These are phyloP conservation scores for Spatulosminthurus flaviceps DNA, from an alignment of 2,888 invertebrate species.

Conservation along the genomic window DNA sequence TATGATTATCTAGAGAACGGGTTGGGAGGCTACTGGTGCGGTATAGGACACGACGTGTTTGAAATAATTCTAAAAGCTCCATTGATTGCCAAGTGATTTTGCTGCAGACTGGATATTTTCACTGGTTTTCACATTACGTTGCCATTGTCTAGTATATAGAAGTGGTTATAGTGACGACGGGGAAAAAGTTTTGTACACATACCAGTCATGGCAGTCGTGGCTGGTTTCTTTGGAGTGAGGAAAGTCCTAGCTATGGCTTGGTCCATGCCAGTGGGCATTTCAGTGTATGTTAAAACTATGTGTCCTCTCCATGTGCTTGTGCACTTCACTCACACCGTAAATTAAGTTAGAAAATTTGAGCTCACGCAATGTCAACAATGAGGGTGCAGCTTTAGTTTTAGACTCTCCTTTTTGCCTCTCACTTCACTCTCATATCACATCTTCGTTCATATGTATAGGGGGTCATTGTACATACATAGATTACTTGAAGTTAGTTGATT, in stretches of 20 bases:
- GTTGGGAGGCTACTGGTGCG: conserved; percentile 8
- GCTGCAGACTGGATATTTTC: conserved; percentile 9
- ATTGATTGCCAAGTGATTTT: conserved; percentile 5
- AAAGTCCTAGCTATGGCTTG: background rate
- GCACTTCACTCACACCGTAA: conserved; percentile 43
- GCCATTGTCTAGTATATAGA: conserved; percentile 5
- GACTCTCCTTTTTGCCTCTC: conserved; percentile 29
- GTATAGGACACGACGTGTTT: background rate
- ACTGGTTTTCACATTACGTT: conserved; percentile 3
- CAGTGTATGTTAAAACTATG: conserved; percentile 13
- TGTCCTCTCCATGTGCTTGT: conserved; percentile 11
- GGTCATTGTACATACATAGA: background rate
- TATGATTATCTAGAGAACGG: conserved; percentile 19
- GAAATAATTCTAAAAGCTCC: conserved; percentile 9
- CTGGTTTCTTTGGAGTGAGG: too few species aligned
- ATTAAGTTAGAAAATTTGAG: conserved; percentile 60
- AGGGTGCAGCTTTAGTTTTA: conserved; percentile 57
- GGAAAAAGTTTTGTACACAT: conserved; percentile 13
- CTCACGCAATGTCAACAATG: conserved; percentile 62
- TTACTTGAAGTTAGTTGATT: background rate
- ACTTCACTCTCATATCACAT: conserved; percentile 7
- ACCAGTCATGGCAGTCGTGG: background rate
- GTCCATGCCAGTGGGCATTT: conserved; percentile 14
- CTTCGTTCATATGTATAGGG: background rate
- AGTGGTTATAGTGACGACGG: conserved; percentile 1